Base-by-base conservation (phyloP, 1,140 invertebrate genomes). In the Mamestra configurata region DNA sequence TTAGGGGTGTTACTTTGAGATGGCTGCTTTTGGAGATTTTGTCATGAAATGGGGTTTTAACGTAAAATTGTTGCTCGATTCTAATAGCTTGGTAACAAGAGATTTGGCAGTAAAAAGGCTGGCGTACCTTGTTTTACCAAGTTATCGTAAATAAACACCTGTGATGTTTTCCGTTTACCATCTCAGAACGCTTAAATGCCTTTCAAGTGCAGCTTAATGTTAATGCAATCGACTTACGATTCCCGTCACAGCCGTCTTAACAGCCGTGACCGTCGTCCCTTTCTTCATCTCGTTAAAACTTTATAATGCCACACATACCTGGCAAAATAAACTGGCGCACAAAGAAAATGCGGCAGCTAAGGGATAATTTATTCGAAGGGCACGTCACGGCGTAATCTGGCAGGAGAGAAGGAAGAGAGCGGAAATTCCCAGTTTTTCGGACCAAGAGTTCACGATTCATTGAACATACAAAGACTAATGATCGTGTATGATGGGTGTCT, bases 241-340 rank as follows among this genome's bases (percentile, higher is more conserved):
- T 22, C 22, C 3, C 22, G 20, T 59, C n/a, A 57, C 35, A 73
- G 6, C 18, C 1, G 5, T 11, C 6, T 66, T 22, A 70, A 31
- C 40, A 40, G 35, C 31, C 51, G 10, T 37, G 61, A 61, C 64
- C 37, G 53, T 13, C 15, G 37, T 40, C 35, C 11, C n/a, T 76
- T 77, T 77, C 76, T 66, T 55, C 20, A 64, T 83, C 86, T 92
- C 84, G 84, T 92, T 92, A 91, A 87, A 90, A 91, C 82, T 91
- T 90, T 55, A 37, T 73, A 81, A 85, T 82, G 66, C 84, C 76
- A 22, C 79, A 77, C 80, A 88, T 84, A 64, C 66, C 80, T 78
- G 76, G 80, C 82, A 68, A 73, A 78, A 87, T 82, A 87, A 83
- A 89, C 64, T 73, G 75, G 53, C 49, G 82, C 86, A 89, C 88